Conservation (phyloP, 2,797 vertebrate genomes). For the Platalea minor region DNA sequence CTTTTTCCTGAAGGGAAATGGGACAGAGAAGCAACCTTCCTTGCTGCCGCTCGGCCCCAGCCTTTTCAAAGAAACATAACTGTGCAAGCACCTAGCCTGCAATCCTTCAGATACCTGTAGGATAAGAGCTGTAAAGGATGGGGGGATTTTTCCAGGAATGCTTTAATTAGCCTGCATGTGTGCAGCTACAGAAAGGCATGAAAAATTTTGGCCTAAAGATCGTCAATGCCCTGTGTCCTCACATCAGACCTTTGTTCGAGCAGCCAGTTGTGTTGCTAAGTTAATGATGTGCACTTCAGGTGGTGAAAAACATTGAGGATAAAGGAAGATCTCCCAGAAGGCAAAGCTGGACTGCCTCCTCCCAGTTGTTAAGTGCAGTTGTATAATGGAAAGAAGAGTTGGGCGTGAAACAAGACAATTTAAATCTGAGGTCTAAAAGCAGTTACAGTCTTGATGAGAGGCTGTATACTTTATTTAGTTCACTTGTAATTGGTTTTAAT, state of each 20-base stretch:
- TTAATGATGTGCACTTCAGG: background rate
- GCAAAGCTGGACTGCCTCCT: background rate
- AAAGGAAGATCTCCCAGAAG: background rate
- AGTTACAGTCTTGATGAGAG: background rate
- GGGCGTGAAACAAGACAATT: background rate
- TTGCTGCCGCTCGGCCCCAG: background rate
- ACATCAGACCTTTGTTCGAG: background rate
- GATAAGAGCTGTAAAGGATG: background rate
- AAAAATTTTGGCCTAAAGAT: background rate
- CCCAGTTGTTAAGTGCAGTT: background rate
- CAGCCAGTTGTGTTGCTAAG: background rate
- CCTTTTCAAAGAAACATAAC: background rate
- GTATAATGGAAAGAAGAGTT: background rate
- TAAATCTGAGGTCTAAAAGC: constrained; percentile 11
- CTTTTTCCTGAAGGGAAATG: background rate
- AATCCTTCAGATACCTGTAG: background rate
- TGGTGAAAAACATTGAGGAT: background rate
- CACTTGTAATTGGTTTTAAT: constrained; percentile 12
- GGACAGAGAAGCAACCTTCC: background rate
- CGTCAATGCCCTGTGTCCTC: background rate
- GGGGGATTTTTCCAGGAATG: background rate
- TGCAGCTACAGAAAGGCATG: background rate
- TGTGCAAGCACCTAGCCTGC: background rate
- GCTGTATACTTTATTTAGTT: constrained; percentile 17
- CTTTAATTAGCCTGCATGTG: background rate